Conservation (phyloP, 2,888 invertebrate genomes). For the Sinhomidia bicolor region DNA sequence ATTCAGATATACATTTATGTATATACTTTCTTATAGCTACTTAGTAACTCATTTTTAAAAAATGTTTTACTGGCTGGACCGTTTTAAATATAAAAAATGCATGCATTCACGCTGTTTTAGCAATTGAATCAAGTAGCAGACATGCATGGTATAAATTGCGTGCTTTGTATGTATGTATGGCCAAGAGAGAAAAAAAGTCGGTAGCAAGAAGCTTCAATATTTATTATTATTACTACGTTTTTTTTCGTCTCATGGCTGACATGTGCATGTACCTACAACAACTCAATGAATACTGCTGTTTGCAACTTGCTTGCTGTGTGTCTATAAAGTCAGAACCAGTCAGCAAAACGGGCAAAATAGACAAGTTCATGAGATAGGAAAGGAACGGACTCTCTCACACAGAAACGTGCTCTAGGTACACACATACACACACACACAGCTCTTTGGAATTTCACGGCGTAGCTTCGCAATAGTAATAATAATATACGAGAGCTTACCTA, state of each 20-base stretch:
- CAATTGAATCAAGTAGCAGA: neutral
- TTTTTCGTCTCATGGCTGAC: conserved; percentile 29
- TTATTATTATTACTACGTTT: too few species aligned
- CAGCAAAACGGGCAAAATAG: conserved; percentile 67
- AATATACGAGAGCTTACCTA: neutral
- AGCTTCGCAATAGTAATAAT: neutral
- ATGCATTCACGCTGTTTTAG: neutral
- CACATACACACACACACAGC: neutral
- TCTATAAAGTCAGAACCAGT: conserved; percentile 65
- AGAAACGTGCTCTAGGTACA: neutral
- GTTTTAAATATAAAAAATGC: neutral
- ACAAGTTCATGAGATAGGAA: conserved; percentile 69
- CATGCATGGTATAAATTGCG: neutral
- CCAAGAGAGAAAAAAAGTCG: too few species aligned
- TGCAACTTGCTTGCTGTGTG: conserved; percentile 31
- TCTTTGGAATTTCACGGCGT: neutral
- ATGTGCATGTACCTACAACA: conserved; percentile 43
- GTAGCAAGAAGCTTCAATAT: conserved; percentile 1
- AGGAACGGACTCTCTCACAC: conserved; percentile 65
- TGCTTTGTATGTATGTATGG: neutral
- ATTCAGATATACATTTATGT: conserved; percentile 24
- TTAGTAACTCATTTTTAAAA: too few species aligned
- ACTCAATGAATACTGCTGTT: conserved; percentile 40
- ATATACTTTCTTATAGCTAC: neutral
- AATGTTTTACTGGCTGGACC: neutral